phyloP scores from a whole-genome alignment of 2,797 vertebrate genomes.

The Danio albolineatus region DNA sequence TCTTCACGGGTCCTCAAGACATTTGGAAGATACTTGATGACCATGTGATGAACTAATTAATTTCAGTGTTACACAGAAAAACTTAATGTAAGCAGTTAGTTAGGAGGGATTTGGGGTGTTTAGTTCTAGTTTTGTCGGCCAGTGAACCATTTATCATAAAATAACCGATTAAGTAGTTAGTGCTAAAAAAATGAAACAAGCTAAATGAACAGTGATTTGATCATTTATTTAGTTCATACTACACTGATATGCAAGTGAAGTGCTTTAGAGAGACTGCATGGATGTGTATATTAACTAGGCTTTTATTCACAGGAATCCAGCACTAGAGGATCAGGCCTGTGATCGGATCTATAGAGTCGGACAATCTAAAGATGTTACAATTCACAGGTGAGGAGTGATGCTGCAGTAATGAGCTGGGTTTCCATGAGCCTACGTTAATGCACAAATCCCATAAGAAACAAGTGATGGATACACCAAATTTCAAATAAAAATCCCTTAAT shows the following conservation, averaged over 20 bases:
- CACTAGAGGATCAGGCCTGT: slow-evolving; percentile 95
- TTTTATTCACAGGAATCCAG: slow-evolving; percentile 87
- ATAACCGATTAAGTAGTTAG: no score
- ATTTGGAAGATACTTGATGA: neutral
- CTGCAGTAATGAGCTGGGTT: no score
- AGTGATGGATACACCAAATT: no score
- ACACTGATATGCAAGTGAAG: neutral
- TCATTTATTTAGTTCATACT: neutral
- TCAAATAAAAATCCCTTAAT: no score
- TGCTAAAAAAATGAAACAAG: no score
- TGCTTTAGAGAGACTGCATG: neutral
- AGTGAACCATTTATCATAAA: no score
- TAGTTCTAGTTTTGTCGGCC: no score
- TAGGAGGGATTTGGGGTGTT: no score
- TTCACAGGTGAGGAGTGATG: slow-evolving; percentile 84
- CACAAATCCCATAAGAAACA: no score
- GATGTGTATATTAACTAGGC: neutral
- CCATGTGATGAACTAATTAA: no score
- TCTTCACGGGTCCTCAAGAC: neutral
- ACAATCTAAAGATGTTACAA: slow-evolving; percentile 88
- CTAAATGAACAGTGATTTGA: neutral
- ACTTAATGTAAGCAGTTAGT: neutral
- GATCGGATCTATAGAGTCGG: slow-evolving; percentile 96
- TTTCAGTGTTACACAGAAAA: neutral
- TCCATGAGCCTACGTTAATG: no score